Base-by-base conservation (phyloP, 2,888 invertebrate species). In the Plebejus melissa region DNA sequence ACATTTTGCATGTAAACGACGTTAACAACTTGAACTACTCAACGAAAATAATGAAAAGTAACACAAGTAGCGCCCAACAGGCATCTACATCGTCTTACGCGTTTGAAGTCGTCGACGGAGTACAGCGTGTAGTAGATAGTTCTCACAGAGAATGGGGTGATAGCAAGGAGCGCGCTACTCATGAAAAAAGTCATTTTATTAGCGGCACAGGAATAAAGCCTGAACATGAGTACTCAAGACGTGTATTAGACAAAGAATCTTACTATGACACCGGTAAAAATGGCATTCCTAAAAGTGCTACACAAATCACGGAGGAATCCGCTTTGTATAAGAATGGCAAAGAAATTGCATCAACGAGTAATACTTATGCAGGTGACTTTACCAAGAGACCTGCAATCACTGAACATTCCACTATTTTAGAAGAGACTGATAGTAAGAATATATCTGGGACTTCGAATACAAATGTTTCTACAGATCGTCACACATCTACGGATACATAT, bases 71-170 rank as follows among this genome's bases (percentile, higher is more conserved):
- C 76, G 92, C 93, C 74, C 91, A 95, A 75, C 94, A 95, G 87
- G 95, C 94, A 76, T 94, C 95, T 22, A 94, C 94, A 7, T 94
- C 95, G 6, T 95, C 95, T 72, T 96, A 96, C 81, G 94, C 94
- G 4, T 91, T 96, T 77, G 95, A 96, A 89, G 90, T 95, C 74
- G 91, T 95, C 54, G 94, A 95, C 82, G 95, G 95, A 3, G 94
- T 95, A 83, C 94, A 95, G 85, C 87, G 90, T 77, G 87, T 95
- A 58, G 89, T 95, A 13, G 95, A 95, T 78, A 92, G 93, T 79
- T 92, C 94, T 79, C 94, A 94, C 75, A 93, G 95, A 82, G 95
- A 95, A 86, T 93, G 94, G 87, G 94, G 94, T 72, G 94, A 94
- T 77, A 94, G 88, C 81, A 90, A 94, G 81, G 91, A 93, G 74